Percentiles rank a stretch among this genome's conserved stretches.
These are phyloP conservation scores for Oscheius sp. DNA, from an alignment of 1,140 invertebrate genomes.

Conservation along the genomic window DNA sequence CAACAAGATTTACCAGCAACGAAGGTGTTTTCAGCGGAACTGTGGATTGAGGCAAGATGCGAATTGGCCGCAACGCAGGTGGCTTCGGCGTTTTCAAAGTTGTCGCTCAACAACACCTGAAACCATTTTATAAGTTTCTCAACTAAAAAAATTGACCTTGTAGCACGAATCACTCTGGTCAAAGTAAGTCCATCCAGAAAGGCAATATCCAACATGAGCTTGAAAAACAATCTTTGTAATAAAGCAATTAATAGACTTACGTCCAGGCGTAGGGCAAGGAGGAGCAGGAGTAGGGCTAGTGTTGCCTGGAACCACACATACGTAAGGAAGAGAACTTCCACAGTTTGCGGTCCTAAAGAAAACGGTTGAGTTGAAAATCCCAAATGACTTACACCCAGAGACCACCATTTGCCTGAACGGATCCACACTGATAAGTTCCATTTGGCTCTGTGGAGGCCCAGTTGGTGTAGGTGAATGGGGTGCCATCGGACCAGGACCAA, in stretches of 20 bases:
- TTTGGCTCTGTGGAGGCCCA: neutral
- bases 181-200: conserved; percentile 14
- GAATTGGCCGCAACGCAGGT: neutral
- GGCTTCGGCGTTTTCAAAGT: conserved; percentile 11
- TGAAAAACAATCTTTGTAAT: neutral
- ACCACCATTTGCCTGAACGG: neutral
- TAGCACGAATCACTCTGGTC: neutral
- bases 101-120: conserved; percentile 6
- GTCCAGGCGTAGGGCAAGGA: neutral
- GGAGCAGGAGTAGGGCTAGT: neutral
- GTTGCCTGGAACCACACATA: neutral
- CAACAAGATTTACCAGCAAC: conserved; percentile 6
- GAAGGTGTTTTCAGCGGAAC: conserved; percentile 9
- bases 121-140: too few relatives aligned
- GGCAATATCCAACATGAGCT: neutral
- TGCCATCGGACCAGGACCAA: neutral
- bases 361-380: neutral
- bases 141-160: too few relatives aligned
- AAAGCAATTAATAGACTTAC: neutral
- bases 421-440: neutral
- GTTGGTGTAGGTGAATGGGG: neutral
- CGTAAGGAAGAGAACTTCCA: neutral
- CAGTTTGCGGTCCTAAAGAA: neutral
- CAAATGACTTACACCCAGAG: neutral
- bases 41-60: conserved; percentile 11